Conservation (phyloP, 2,113 vertebrate species). For the Tragelaphus strepsiceros region DNA sequence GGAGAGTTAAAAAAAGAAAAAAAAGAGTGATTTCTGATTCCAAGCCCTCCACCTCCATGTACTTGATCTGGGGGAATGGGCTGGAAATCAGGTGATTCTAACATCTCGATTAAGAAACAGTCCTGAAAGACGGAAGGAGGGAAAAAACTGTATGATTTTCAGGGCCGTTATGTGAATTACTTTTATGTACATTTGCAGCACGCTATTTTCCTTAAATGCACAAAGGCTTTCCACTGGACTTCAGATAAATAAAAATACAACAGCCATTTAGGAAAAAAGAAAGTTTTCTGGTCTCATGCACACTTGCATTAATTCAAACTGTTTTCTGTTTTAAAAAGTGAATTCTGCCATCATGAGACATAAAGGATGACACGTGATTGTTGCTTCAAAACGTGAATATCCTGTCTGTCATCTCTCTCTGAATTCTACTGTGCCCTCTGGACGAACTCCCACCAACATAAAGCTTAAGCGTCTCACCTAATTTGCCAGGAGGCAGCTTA, state of each 20-base stretch:
- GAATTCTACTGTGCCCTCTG: neutral
- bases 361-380: neutral
- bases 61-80: neutral
- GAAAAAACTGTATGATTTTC: conserved; percentile 3
- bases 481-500: conserved; percentile 53
- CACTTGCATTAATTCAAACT: conserved; percentile 31
- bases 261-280: neutral
- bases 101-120: neutral
- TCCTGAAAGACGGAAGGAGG: neutral
- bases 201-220: conserved; percentile 39
- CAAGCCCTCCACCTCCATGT: neutral
- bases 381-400: conserved; percentile 8
- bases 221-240: conserved; percentile 9
- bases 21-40: neutral
- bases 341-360: neutral
- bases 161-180: conserved; percentile 33
- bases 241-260: neutral
- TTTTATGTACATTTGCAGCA: neutral
- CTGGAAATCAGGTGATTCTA: neutral
- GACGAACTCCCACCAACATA: conserved; percentile 5
- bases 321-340: conserved; percentile 2
- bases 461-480: conserved; percentile 35
- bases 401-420: neutral
- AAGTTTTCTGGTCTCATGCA: neutral
- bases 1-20: neutral